A percentile compares a stretch with the other conserved stretches of the same genome.
These are phyloP conservation scores for Sphaerodactylus townsendi DNA, from an alignment of 2,113 vertebrate species.

Conservation along the genomic window DNA sequence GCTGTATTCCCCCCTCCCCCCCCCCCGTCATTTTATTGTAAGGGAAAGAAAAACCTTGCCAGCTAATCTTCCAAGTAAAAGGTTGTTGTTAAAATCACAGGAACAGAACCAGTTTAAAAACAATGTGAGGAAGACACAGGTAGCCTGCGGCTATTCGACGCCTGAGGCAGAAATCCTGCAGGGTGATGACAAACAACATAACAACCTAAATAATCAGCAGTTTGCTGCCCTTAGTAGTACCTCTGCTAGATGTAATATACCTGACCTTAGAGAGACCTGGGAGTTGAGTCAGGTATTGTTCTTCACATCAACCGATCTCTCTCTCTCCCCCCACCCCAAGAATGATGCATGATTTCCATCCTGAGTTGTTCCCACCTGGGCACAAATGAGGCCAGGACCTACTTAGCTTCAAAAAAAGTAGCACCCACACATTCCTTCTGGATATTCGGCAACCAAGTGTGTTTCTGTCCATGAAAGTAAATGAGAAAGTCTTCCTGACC, in stretches of 20 bases:
- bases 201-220: neutral
- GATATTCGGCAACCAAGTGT: neutral
- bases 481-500: neutral
- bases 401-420: neutral
- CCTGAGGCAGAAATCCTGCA: too few relatives aligned
- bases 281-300: neutral
- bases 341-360: neutral
- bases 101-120: too few relatives aligned
- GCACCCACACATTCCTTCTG: too few relatives aligned
- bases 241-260: neutral
- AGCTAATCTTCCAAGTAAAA: too few relatives aligned
- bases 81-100: too few relatives aligned
- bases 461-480: neutral
- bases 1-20: too few relatives aligned
- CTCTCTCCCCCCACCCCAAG: neutral
- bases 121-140: too few relatives aligned
- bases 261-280: neutral
- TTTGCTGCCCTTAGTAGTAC: neutral
- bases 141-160: too few relatives aligned
- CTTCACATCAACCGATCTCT: neutral
- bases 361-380: neutral
- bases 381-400: neutral
- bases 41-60: too few relatives aligned
- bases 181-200: too few relatives aligned
- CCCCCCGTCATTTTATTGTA: too few relatives aligned